Evolutionary conservation across 2,888 invertebrate species (phyloP).

Genomic region (Ametastegia equiseti): DNA sequence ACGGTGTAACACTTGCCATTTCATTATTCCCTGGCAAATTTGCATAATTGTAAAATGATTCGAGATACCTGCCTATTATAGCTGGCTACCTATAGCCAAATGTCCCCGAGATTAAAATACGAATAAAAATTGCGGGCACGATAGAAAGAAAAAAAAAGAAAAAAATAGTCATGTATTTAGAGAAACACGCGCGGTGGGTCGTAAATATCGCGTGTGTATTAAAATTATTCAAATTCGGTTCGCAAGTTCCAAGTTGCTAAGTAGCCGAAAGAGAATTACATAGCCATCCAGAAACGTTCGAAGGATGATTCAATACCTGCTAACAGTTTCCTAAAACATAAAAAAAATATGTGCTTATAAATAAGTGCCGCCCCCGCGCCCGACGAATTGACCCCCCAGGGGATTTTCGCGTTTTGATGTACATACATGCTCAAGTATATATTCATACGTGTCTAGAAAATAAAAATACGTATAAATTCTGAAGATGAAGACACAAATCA

Average conservation of each 20-base stretch:
- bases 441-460: too few relatives aligned
- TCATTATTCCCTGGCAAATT: too few relatives aligned
- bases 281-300: background rate
- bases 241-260: background rate
- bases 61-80: too few relatives aligned
- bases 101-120: background rate
- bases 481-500: too few relatives aligned
- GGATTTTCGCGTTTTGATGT: background rate
- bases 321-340: constrained; percentile 37
- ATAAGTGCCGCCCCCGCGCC: background rate
- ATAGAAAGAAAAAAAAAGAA: background rate
- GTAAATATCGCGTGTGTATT: background rate
- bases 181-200: background rate
- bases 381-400: background rate
- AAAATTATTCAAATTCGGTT: background rate
- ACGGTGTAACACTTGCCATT: too few relatives aligned
- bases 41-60: too few relatives aligned
- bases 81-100: too few relatives aligned
- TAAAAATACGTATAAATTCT: too few relatives aligned
- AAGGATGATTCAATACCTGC: constrained; percentile 23
- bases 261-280: background rate
- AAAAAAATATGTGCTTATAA: too few relatives aligned
- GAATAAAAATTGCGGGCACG: background rate
- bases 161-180: background rate
- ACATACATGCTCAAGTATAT: background rate